Evolutionary conservation across 2,888 invertebrate species (phyloP).

Genomic region (Mythimna impura): DNA sequence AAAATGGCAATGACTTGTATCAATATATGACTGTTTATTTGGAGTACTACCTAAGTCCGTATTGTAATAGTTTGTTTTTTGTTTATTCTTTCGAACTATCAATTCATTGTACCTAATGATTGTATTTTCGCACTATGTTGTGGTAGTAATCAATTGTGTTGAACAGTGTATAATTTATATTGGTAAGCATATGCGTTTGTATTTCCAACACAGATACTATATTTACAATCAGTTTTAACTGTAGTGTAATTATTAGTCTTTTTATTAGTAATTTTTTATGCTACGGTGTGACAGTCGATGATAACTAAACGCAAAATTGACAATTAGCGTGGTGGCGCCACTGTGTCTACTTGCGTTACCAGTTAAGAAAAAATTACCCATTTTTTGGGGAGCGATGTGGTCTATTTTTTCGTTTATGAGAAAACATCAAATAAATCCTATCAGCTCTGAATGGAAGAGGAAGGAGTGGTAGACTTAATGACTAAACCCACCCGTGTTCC

Average conservation of each 20-base stretch:
- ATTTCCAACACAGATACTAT: neutral
- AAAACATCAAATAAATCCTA: no score
- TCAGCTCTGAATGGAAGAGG: no score
- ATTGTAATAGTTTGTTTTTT: constrained; percentile 17
- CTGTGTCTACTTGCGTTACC: neutral
- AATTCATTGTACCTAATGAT: constrained; percentile 8
- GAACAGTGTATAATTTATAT: constrained; percentile 18
- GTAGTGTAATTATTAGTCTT: neutral
- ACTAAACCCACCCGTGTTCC: no score
- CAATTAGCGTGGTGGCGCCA: constrained; percentile 8
- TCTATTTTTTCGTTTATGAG: no score
- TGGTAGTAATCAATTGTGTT: constrained; percentile 27
- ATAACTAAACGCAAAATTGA: neutral
- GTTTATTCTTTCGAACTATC: constrained; percentile 6
- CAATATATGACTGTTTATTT: neutral
- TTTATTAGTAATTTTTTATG: neutral
- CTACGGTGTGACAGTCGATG: neutral
- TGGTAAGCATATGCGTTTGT: constrained; percentile 2
- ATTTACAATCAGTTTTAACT: constrained; percentile 7
- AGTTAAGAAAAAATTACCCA: constrained; percentile 17
- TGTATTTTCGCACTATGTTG: constrained; percentile 6
- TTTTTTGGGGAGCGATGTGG: neutral
- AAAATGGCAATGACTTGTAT: neutral
- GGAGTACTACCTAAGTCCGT: neutral
- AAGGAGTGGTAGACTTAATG: no score